Conservation (phyloP, 2,113 vertebrate species). For the Macroglossus sobrinus region DNA sequence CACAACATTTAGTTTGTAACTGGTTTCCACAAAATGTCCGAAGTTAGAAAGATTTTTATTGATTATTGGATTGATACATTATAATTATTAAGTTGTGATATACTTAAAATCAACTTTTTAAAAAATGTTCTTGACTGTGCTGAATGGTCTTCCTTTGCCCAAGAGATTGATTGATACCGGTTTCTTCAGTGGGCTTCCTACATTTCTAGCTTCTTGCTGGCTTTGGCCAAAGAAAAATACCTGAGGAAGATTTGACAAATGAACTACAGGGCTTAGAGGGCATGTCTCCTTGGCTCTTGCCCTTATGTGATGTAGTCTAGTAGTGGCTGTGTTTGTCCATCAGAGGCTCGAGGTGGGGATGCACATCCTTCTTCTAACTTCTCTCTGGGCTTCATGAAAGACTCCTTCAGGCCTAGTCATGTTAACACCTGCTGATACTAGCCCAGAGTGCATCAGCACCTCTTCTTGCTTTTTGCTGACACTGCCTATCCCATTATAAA, state of each 20-base stretch:
- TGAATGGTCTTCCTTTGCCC: background rate
- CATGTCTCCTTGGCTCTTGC: background rate
- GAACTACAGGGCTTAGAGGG: rapidly evolving
- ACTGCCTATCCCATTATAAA: background rate
- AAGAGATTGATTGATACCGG: rapidly evolving
- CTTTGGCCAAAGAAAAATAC: background rate
- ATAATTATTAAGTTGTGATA: background rate
- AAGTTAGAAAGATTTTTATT: background rate
- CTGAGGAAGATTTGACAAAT: background rate
- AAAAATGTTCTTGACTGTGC: background rate
- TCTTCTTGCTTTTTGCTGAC: background rate
- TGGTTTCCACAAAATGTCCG: background rate
- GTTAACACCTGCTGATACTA: background rate
- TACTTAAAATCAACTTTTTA: background rate
- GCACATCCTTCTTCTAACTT: background rate
- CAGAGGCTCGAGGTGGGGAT: background rate
- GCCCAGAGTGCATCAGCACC: too few relatives aligned
- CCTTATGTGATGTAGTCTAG: rapidly evolving
- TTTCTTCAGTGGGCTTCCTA: background rate
- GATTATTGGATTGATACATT: background rate
- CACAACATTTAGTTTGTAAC: background rate
- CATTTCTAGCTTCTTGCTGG: background rate
- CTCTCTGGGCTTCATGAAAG: background rate
- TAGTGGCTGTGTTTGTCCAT: background rate
- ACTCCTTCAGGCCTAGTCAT: background rate